These are phyloP conservation scores for Nycteola revayana DNA, from an alignment of 2,888 invertebrate species.

Conservation along the genomic window DNA sequence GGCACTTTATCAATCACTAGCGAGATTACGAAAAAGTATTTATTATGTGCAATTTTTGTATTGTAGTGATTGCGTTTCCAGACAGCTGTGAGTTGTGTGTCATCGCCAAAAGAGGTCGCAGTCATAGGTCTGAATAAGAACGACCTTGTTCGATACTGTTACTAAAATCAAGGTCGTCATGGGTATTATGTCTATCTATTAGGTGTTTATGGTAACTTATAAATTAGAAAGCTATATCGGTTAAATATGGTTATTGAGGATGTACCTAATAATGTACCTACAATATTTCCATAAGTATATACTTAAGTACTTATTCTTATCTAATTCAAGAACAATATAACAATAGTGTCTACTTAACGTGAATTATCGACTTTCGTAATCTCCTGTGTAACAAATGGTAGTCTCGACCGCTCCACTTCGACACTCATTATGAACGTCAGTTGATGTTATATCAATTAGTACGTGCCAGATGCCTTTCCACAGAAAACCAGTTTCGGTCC, in stretches of 20 bases:
- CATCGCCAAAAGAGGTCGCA: conserved; percentile 45
- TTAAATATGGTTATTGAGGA: no score
- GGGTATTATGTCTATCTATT: neutral
- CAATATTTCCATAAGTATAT: neutral
- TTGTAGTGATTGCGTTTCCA: conserved; percentile 14
- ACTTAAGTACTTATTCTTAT: no score
- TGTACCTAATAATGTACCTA: neutral
- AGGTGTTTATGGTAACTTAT: no score
- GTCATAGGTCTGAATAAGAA: conserved; percentile 31
- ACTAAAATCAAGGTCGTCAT: conserved; percentile 18
- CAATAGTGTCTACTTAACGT: neutral
- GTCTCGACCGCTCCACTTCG: conserved; percentile 29
- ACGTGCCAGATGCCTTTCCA: conserved; percentile 72
- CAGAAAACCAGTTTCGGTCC: conserved; percentile 69
- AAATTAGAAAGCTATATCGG: no score
- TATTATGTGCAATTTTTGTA: conserved; percentile 21
- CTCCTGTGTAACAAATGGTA: neutral
- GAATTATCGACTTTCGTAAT: neutral
- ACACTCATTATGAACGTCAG: conserved; percentile 52
- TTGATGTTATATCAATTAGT: conserved; percentile 73
- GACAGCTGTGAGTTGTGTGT: conserved; percentile 21
- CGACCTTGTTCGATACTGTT: conserved; percentile 34
- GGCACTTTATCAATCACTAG: conserved; percentile 55
- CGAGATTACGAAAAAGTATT: conserved; percentile 46
- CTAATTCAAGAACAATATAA: no score